These are phyloP conservation scores for Caenorhabditis macrosperma DNA, from an alignment of 2,888 invertebrate species.

Conservation along the genomic window DNA sequence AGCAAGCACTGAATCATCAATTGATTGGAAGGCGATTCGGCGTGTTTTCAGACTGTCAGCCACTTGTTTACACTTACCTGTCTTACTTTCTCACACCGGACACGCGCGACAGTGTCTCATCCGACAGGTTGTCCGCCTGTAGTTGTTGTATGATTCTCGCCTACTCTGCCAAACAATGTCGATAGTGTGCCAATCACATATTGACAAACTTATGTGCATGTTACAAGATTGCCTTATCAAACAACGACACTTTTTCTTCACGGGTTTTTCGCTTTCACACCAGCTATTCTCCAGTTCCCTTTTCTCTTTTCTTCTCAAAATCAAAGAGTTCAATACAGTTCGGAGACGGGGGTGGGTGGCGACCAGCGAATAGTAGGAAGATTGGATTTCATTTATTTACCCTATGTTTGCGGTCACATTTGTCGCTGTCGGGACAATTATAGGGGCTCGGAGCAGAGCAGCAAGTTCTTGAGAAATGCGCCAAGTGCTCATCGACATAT, in stretches of 20 bases:
- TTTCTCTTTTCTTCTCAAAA: slow-evolving; percentile 1
- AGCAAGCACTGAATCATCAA: slow-evolving; percentile 3
- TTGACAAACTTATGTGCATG: slow-evolving; percentile 29
- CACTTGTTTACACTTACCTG: slow-evolving; percentile 15
- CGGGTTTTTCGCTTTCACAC: background rate
- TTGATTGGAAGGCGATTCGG: background rate
- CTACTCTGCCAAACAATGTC: slow-evolving; percentile 1
- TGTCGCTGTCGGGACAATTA: slow-evolving; percentile 46
- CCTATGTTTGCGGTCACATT: slow-evolving; percentile 55
- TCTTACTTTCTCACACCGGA: background rate
- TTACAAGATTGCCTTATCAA: slow-evolving; percentile 39
- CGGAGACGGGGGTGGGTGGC: slow-evolving; percentile 14
- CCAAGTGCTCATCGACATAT: slow-evolving; percentile 58
- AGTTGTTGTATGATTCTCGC: background rate
- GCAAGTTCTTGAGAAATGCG: slow-evolving; percentile 62
- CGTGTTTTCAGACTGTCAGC: background rate
- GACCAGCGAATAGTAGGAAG: slow-evolving; percentile 29
- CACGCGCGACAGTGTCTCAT: no score
- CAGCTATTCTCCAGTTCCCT: background rate
- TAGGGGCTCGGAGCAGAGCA: slow-evolving; percentile 26
- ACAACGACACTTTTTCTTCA: background rate
- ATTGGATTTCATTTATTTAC: slow-evolving; percentile 57
- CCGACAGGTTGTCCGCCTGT: no score
- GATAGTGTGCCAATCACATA: slow-evolving; percentile 29
- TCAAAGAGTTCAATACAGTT: slow-evolving; percentile 27